Evolutionary conservation across 2,888 invertebrate genomes (phyloP), one percentile per base, ranked within the genome.

Genomic region (Acleris cristana): DNA sequence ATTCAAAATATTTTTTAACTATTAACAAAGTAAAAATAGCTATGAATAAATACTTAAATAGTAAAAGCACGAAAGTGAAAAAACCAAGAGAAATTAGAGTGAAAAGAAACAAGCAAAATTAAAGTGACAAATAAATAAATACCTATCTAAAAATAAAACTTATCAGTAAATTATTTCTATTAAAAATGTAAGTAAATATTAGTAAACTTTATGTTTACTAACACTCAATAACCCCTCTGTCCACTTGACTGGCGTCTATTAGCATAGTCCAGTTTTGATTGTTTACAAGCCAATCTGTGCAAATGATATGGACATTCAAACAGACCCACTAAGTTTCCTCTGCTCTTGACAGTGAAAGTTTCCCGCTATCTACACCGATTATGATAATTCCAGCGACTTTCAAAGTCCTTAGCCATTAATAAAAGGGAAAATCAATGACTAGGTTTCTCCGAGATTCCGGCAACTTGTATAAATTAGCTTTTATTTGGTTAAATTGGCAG

Each of bases 321-420:
- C 58, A 23, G 52, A 56, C 16, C 40, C 52, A 45, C 48, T 52
- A 48, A 44, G 45, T 71, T 73, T 67, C 48, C 71, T 71, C 70
- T 73, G 69, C 71, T 77, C 74, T 70, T 70, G 52, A 51, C 45
- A 62, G 67, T 58, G 62, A 67, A 67, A 67, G 67, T 63, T 58
- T 56, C 23, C 56, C 58, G 63, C 54, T 63, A 58, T 67, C 63
- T 52, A 57, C 45, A 55, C 56, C 58, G 58, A 63, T 67, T 67
- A 67, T 63, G 63, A 67, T 67, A 67, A 62, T 67, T 63, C 57
- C 18, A 53, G 49, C 53, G 53, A 21, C 67, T 67, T 58, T 67
- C 62, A n/a, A 58, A 62, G 63, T 67, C 67, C 67, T 67, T 67
- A 19, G 65, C 62, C 61, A 49, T 58, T 58, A 67, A 53, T 62